Evolutionary conservation across 2,113 vertebrate genomes (phyloP), one percentile per base, ranked within the genome.

Genomic region (Scolopax mira): DNA sequence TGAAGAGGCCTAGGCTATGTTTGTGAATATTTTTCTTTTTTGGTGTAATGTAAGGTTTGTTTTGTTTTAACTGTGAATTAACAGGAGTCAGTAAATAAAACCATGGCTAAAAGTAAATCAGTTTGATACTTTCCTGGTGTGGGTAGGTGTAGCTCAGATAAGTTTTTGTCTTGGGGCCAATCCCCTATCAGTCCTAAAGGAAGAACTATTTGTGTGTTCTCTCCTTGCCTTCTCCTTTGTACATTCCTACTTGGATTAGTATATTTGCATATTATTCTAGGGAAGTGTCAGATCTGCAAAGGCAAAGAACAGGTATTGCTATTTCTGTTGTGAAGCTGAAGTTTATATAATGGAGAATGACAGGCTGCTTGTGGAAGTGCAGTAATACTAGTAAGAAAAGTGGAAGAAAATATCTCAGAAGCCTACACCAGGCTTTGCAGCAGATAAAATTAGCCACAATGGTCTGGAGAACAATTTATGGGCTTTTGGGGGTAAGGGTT

Each of bases 241-340:
- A 58, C 24, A 21, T 61, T 85, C 8, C 1, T 88, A 79, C 79
- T 82, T 71, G 37, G 49, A 55, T 72, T 94, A 65, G 65, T n/a
- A 21, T 85, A 28, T 81, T 79, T 75, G 41, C n/a, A 64, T 54
- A 79, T 55, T 44, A 49, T 83, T 72, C 69, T 67, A 65, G 35
- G 61, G 28, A 85, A 81, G 57, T 61, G 52, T 79, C 83, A 83
- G 39, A 44, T 74, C 85, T 81, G 61, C 64, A 83, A 83, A 95
- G 93, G 91, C 82, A 86, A 85, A 95, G 82, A 95, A 27, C 79
- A 91, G 75, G 35, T 91, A 83, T 52, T 86, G 57, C 52, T 89
- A 41, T 93, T 94, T 86, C 88, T 90, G 52, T 54, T n/a, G 31
- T 69, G 48, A 80, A 83, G 48, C 28, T 35, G 41, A 55, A 84